Percentiles rank a stretch among this genome's conserved stretches.
Conservation (phyloP, 2,797 vertebrate genomes). For the Enteromius unitaeniatus region DNA sequence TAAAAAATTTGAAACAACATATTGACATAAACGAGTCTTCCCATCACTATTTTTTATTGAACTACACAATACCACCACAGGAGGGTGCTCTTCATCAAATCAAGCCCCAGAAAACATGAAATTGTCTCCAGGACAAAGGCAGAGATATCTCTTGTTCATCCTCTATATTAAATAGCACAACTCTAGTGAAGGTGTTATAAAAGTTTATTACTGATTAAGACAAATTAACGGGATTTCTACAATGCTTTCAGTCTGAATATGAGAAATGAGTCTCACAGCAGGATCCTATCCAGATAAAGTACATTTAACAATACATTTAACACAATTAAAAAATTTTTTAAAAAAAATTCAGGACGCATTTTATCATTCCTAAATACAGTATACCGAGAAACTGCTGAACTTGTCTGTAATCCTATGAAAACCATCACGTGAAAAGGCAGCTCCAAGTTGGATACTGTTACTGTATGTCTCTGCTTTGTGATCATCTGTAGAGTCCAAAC, state of each 20-base stretch:
- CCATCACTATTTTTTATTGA: slow-evolving; percentile 13
- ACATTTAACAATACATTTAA: slow-evolving; percentile 22
- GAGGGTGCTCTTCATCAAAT: slow-evolving; percentile 18
- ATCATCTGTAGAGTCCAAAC: slow-evolving; percentile 13
- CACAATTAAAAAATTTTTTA: slow-evolving; percentile 1
- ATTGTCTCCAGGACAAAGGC: not conserved
- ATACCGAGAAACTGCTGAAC: not conserved
- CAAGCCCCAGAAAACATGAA: not conserved
- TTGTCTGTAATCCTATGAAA: slow-evolving; percentile 5
- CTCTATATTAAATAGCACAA: not conserved
- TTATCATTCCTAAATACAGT: slow-evolving; percentile 22
- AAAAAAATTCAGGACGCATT: not conserved
- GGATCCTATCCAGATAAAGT: not conserved
- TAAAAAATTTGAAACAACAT: not conserved
- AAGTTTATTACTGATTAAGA: slow-evolving; percentile 41
- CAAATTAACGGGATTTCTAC: slow-evolving; percentile 5
- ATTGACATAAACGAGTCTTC: not conserved
- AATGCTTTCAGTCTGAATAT: slow-evolving; percentile 26
- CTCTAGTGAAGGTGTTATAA: slow-evolving; percentile 13
- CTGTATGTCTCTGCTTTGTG: not conserved
- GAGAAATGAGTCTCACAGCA: not conserved
- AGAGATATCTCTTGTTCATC: not conserved
- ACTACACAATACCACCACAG: not conserved
- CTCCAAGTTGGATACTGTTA: not conserved
- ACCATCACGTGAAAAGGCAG: not conserved